Conservation (phyloP, 2,888 invertebrate species). For the Doris montereyensis region DNA sequence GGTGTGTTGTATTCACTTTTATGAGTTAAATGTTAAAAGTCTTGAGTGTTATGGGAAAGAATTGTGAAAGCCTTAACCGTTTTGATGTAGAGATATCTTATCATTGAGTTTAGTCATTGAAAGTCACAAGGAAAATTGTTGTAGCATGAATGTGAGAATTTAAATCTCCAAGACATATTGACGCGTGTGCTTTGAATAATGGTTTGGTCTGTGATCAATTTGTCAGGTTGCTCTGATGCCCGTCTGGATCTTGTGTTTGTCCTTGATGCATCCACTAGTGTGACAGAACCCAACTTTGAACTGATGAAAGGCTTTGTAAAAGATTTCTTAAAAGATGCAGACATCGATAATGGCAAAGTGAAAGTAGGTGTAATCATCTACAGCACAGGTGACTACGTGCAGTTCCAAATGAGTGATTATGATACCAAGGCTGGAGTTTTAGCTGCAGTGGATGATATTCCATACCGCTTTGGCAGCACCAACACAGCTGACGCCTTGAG, state of each 20-base stretch:
- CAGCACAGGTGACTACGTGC: constrained; percentile 56
- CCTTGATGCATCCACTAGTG: constrained; percentile 66
- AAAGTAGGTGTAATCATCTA: constrained; percentile 61
- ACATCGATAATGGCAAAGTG: constrained; percentile 58
- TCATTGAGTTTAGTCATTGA: too few species aligned
- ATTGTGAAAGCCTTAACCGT: too few species aligned
- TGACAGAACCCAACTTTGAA: constrained; percentile 58
- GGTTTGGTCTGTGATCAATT: neutral
- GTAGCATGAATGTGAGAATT: too few species aligned
- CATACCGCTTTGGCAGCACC: constrained; percentile 63
- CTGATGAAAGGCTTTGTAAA: constrained; percentile 58
- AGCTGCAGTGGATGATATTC: constrained; percentile 56
- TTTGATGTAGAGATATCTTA: too few species aligned
- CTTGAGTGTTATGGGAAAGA: too few species aligned
- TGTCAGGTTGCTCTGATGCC: constrained; percentile 45
- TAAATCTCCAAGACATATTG: too few species aligned
- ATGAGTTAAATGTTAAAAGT: too few species aligned
- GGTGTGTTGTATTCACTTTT: too few species aligned
- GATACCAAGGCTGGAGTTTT: constrained; percentile 51
- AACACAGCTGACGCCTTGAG: constrained; percentile 65
- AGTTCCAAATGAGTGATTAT: constrained; percentile 60
- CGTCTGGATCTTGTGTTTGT: constrained; percentile 61
- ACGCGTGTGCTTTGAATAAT: neutral
- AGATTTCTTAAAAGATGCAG: constrained; percentile 56
- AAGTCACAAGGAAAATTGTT: too few species aligned